Evolutionary conservation across 1,140 invertebrate genomes (phyloP), one percentile per base, ranked within the genome.

Genomic region (Daktulosphaira vitifoliae): DNA sequence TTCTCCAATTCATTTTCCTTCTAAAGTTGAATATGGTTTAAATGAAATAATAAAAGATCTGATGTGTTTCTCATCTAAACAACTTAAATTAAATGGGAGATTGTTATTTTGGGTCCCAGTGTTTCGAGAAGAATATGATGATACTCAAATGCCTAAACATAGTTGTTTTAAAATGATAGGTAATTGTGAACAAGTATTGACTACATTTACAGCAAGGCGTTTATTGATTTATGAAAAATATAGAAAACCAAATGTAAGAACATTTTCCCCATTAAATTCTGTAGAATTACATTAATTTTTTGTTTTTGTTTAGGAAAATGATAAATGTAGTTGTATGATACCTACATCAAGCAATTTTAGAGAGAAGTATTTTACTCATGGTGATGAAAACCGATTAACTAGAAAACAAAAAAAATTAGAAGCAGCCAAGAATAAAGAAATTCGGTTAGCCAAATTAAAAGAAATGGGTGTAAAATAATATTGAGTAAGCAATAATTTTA

Each of bases 91-190:
- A 3, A 81, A 84, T 29, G 87, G 91, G 0, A 76, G 88, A 70
- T 76, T 97, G 15, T 91, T 96, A 0, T 94, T 86, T 77, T 97
- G 93, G 93, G 83, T 94, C 71, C 95, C 95, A 52, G 78, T 94
- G 54, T 86, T 87, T 67, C 82, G 88, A 67, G 81, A 83, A 53
- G 83, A 88, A 69, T 96, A 94, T 74, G 74, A 78, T 3, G 83
- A 86, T 64, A 76, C 83, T 2, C 81, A 85, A 39, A 74, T 97
- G 48, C 92, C 93, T 0, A 73, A 72, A 6, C 90, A 96, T 78
- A 82, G 84, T 7, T 88, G 88, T 74, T 77, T 98, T 53, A 70
- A 78, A 70, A 74, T 96, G 23, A 74, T 89, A 48, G 82, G 82
- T 25, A 95, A 93, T 77, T 89, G 87, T 16, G 92, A 96, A 76